phyloP scores from a whole-genome alignment of 2,888 invertebrate species.

The Phoenoteleia sp. region DNA sequence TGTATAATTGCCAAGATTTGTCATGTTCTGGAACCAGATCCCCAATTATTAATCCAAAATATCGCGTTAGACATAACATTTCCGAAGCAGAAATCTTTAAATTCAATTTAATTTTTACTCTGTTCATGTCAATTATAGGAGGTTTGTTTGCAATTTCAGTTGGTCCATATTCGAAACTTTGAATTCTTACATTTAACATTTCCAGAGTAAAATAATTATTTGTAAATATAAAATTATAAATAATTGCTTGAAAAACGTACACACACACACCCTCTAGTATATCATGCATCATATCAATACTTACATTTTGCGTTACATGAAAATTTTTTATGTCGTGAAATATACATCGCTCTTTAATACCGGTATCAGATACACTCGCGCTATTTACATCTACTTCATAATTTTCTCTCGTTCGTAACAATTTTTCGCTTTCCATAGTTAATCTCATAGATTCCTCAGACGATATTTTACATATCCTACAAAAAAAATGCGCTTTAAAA shows the following conservation, averaged over 20 bases:
- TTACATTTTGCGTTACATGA: constrained; percentile 50
- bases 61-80: background rate
- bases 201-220: background rate
- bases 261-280: constrained; percentile 50
- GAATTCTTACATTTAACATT: background rate
- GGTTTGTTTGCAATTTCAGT: background rate
- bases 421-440: constrained; percentile 22
- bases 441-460: too few species aligned
- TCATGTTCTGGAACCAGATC: background rate
- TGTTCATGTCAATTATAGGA: background rate
- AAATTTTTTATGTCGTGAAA: constrained; percentile 34
- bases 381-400: constrained; percentile 27
- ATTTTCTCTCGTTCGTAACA: constrained; percentile 31
- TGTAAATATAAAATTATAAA: constrained; percentile 28
- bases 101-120: background rate
- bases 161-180: background rate
- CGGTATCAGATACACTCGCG: constrained; percentile 7
- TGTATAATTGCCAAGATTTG: background rate
- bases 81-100: background rate
- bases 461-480: constrained; percentile 31
- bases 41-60: background rate
- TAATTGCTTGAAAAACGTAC: constrained; percentile 19
- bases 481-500: constrained; percentile 37
- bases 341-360: constrained; percentile 38
- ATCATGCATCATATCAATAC: constrained; percentile 56